Conservation (phyloP, 2,888 invertebrate species). For the Tipula confusa region DNA sequence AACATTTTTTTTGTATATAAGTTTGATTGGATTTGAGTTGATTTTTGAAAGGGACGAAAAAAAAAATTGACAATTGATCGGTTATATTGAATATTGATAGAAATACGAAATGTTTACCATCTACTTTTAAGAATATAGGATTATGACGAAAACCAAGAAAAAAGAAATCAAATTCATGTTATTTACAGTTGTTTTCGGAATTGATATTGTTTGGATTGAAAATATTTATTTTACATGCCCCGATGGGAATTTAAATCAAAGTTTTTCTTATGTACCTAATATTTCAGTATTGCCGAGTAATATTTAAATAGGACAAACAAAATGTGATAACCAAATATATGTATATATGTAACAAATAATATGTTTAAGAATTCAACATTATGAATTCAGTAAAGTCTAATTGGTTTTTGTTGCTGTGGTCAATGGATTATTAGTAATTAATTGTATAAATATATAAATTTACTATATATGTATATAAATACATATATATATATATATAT, state of each 20-base stretch:
- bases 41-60: not conserved
- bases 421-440: too few species aligned
- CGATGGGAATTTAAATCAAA: not conserved
- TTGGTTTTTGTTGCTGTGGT: too few species aligned
- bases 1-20: not conserved
- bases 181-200: not conserved
- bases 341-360: too few species aligned
- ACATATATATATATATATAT: too few species aligned
- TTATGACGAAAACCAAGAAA: not conserved
- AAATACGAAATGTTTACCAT: not conserved
- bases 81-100: not conserved
- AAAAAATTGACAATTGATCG: not conserved
- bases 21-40: not conserved
- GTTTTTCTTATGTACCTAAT: too few species aligned
- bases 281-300: too few species aligned
- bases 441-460: too few species aligned
- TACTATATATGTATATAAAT: too few species aligned
- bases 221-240: not conserved
- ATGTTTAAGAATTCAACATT: too few species aligned
- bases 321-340: too few species aligned
- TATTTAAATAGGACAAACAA: too few species aligned
- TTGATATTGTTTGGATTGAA: not conserved
- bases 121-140: not conserved
- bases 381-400: too few species aligned
- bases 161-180: not conserved